Conservation (phyloP, 2,888 invertebrate genomes). For the Coleophora deauratella region DNA sequence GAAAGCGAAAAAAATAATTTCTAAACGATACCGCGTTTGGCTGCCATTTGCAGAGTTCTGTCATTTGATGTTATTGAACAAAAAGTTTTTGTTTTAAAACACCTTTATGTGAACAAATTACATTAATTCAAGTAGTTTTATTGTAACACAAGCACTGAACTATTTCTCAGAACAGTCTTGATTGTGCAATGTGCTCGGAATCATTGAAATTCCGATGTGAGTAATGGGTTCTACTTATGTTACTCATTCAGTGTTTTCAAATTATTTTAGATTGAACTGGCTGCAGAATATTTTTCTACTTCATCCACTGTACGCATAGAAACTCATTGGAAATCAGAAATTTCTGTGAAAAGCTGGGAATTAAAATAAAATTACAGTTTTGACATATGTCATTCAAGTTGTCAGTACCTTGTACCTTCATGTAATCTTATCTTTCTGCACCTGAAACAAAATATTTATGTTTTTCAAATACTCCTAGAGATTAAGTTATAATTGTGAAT, state of each 20-base stretch:
- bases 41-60: slow-evolving; percentile 63
- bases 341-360: slow-evolving; percentile 1
- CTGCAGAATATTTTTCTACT: neutral
- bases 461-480: slow-evolving; percentile 21
- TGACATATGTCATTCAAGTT: slow-evolving; percentile 60
- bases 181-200: slow-evolving; percentile 32
- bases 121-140: slow-evolving; percentile 23
- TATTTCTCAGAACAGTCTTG: slow-evolving; percentile 14
- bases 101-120: slow-evolving; percentile 19
- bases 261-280: slow-evolving; percentile 13
- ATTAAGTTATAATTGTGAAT: neutral
- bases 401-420: slow-evolving; percentile 31
- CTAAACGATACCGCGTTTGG: slow-evolving; percentile 20
- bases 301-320: neutral
- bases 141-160: slow-evolving; percentile 20
- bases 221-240: slow-evolving; percentile 28
- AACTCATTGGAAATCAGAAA: slow-evolving; percentile 10
- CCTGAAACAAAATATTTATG: slow-evolving; percentile 42
- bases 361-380: slow-evolving; percentile 22
- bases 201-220: slow-evolving; percentile 40
- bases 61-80: slow-evolving; percentile 69
- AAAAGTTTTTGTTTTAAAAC: slow-evolving; percentile 25
- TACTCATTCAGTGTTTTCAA: slow-evolving; percentile 17
- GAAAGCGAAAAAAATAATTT: neutral
- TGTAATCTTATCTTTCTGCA: slow-evolving; percentile 24